Conservation (phyloP, 1,140 invertebrate species). For the Ceratina australensis region DNA sequence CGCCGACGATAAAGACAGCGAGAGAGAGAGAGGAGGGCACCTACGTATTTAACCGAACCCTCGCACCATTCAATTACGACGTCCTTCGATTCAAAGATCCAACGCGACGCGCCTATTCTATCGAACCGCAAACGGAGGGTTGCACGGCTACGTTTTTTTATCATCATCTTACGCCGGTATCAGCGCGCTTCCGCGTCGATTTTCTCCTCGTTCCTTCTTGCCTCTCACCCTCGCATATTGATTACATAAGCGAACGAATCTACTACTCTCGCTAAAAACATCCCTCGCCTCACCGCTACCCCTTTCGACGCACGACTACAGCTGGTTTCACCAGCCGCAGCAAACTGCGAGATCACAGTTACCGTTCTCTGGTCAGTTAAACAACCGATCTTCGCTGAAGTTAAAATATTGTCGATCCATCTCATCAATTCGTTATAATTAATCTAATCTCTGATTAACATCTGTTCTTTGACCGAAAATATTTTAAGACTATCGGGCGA, state of each 20-base stretch:
- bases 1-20: no score
- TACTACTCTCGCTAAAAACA: slow-evolving; percentile 70
- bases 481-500: no score
- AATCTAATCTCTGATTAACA: no score
- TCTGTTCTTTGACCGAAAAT: no score
- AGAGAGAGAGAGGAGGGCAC: no score
- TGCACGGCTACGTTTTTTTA: neutral
- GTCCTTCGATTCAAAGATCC: neutral
- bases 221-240: slow-evolving; percentile 67
- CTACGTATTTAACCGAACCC: neutral
- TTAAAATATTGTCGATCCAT: no score
- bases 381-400: neutral
- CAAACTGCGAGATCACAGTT: neutral
- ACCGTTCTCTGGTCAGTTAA: no score
- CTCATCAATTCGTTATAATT: no score
- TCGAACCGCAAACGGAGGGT: neutral
- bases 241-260: slow-evolving; percentile 71
- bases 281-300: slow-evolving; percentile 21
- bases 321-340: slow-evolving; percentile 10
- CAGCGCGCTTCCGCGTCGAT: slow-evolving; percentile 36
- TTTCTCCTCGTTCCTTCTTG: slow-evolving; percentile 46
- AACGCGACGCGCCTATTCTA: neutral
- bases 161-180: slow-evolving; percentile 7
- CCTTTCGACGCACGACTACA: neutral
- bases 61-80: slow-evolving; percentile 22